These are phyloP conservation scores for Tridacna crocea DNA, from an alignment of 2,888 invertebrate genomes.

Conservation along the genomic window DNA sequence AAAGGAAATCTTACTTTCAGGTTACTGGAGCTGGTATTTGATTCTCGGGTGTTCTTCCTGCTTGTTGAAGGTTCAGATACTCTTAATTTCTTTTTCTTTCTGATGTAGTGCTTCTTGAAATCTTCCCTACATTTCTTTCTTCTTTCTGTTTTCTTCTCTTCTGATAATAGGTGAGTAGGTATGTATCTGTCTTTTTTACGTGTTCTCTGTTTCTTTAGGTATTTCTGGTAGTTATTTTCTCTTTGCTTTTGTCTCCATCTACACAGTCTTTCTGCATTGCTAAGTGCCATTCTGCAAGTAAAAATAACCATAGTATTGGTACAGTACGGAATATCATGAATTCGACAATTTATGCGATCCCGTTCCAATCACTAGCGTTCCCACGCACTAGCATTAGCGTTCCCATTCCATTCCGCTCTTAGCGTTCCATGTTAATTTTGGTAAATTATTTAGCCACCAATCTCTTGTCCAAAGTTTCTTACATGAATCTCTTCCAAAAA, in stretches of 20 bases:
- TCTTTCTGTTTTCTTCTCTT: conserved; percentile 6
- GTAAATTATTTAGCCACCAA: conserved; percentile 18
- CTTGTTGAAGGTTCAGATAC: background rate
- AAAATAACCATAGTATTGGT: background rate
- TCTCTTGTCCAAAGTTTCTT: no score
- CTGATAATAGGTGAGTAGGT: background rate
- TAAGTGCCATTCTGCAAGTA: background rate
- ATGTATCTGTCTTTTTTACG: conserved; percentile 4
- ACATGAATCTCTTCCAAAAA: no score
- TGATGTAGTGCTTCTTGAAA: background rate
- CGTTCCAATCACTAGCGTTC: no score
- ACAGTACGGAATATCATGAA: conserved; percentile 3
- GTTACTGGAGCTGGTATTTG: background rate
- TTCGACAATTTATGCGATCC: conserved; percentile 12
- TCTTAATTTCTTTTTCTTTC: background rate
- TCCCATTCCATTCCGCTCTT: background rate
- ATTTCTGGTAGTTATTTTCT: background rate
- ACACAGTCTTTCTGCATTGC: conserved; percentile 6
- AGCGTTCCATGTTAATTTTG: conserved; percentile 14
- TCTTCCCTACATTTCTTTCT: conserved; percentile 5
- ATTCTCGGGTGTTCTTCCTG: background rate
- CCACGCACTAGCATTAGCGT: background rate
- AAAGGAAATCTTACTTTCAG: background rate
- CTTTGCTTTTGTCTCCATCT: conserved; percentile 2
- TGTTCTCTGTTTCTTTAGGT: background rate